A percentile compares a stretch with the other conserved stretches of the same genome.
Conservation (phyloP, 2,113 vertebrate genomes). For the Leuciscus idus region DNA sequence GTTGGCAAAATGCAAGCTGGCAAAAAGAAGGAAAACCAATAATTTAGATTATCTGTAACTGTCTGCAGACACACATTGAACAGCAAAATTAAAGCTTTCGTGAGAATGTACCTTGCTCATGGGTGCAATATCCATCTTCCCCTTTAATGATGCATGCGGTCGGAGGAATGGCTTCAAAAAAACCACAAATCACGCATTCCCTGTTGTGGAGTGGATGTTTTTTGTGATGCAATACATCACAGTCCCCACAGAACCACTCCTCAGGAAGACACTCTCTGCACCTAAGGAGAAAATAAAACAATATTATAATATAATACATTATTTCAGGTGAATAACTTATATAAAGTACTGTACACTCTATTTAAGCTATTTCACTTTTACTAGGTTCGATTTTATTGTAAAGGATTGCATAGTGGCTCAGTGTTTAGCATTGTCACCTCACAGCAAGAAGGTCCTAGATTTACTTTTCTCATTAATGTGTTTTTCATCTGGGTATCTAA, state of each 20-base stretch:
- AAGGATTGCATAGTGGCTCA: neutral
- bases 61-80: too few relatives aligned
- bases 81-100: too few relatives aligned
- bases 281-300: neutral
- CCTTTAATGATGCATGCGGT: neutral
- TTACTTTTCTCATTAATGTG: neutral
- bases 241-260: neutral
- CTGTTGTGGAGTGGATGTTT: neutral
- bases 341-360: too few relatives aligned
- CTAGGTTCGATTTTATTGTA: neutral
- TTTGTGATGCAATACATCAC: neutral
- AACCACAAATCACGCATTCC: neutral
- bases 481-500: neutral
- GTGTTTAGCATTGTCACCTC: neutral
- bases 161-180: neutral
- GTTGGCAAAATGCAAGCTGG: too few relatives aligned
- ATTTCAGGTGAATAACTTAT: neutral
- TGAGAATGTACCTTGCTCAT: too few relatives aligned
- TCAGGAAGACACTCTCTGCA: neutral
- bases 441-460: neutral
- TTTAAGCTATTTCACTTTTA: too few relatives aligned
- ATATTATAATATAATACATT: neutral
- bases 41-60: too few relatives aligned
- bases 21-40: too few relatives aligned
- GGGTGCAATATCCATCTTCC: too few relatives aligned